A percentile compares a stretch with the other conserved stretches of the same genome.
Conservation (phyloP, 2,888 invertebrate species). For the Eristalis pertinax region DNA sequence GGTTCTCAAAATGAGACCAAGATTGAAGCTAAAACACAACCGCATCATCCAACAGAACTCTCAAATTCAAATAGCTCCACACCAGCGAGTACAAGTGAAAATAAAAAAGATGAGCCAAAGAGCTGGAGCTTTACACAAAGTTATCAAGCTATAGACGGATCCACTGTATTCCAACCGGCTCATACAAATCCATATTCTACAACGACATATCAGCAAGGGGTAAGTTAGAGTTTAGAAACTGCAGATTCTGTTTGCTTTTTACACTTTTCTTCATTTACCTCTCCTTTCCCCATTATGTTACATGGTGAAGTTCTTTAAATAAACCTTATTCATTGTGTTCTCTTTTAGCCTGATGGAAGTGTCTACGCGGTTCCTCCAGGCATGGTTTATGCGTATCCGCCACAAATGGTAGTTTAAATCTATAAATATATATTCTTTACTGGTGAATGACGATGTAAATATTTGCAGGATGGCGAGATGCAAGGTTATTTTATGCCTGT, state of each 20-base stretch:
- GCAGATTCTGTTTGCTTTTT: neutral
- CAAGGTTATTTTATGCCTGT: slow-evolving; percentile 81
- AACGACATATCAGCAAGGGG: slow-evolving; percentile 81
- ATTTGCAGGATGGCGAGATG: slow-evolving; percentile 78
- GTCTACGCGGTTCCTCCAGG: slow-evolving; percentile 81
- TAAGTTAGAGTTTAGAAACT: slow-evolving; percentile 70
- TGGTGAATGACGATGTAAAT: slow-evolving; percentile 55
- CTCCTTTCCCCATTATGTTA: too few relatives aligned
- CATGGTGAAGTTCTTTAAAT: neutral
- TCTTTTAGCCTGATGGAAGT: slow-evolving; percentile 80
- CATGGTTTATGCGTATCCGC: slow-evolving; percentile 81
- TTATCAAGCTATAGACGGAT: slow-evolving; percentile 80
- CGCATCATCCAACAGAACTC: slow-evolving; percentile 75
- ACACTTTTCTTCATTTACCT: neutral
- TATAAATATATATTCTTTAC: slow-evolving; percentile 14
- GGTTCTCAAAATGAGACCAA: slow-evolving; percentile 54
- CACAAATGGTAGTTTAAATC: slow-evolving; percentile 75
- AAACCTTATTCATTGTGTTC: neutral
- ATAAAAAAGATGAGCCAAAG: slow-evolving; percentile 76
- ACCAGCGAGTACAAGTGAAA: slow-evolving; percentile 77
- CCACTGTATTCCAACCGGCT: slow-evolving; percentile 79
- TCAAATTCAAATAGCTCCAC: slow-evolving; percentile 79
- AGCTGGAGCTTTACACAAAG: slow-evolving; percentile 80
- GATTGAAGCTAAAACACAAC: slow-evolving; percentile 37
- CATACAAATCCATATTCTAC: slow-evolving; percentile 78